These are phyloP conservation scores for Phalacrocorax pelagicus DNA, from an alignment of 2,113 vertebrate genomes.

Conservation along the genomic window DNA sequence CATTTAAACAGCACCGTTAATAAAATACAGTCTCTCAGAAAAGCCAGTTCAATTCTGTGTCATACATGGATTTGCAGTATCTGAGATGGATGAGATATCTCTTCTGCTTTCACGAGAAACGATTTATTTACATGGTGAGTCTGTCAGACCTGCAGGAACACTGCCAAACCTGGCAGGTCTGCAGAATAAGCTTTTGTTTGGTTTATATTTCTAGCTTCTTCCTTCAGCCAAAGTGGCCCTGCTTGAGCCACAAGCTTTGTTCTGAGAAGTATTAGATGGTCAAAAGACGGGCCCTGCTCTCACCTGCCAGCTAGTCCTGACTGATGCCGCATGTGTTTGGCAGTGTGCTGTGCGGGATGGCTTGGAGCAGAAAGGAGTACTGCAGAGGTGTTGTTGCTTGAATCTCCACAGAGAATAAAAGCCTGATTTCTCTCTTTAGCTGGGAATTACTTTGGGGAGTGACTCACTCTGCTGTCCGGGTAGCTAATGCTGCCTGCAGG, in stretches of 20 bases:
- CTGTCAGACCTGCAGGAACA: neutral
- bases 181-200: neutral
- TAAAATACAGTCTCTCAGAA: neutral
- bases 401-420: neutral
- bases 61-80: neutral
- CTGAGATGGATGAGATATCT: constrained; percentile 24
- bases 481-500: neutral
- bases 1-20: constrained; percentile 1
- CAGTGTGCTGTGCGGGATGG: neutral
- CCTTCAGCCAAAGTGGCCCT: neutral
- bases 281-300: neutral
- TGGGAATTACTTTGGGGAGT: neutral
- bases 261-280: neutral
- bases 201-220: neutral
- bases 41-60: neutral
- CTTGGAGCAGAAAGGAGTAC: neutral
- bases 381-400: neutral
- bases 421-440: neutral
- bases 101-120: neutral
- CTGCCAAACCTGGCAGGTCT: constrained; percentile 24
- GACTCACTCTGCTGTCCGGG: neutral
- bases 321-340: neutral
- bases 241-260: neutral
- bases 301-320: neutral
- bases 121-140: constrained; percentile 22